Conservation (phyloP, 2,797 vertebrate species). For the Martes flavigula region DNA sequence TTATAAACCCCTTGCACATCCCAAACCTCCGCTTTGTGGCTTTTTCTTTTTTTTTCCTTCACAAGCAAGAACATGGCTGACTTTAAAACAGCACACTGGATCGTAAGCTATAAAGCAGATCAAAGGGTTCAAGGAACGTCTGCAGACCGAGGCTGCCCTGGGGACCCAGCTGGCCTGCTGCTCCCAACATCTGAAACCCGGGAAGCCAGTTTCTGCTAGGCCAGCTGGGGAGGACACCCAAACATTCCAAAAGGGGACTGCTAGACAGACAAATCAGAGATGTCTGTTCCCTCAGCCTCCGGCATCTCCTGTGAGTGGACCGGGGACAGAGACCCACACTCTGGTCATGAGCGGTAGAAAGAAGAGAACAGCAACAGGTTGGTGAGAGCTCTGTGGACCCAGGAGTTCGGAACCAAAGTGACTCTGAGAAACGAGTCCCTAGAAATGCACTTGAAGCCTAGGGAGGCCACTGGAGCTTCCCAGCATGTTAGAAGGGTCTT, state of each 20-base stretch:
- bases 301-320: not conserved
- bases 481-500: not conserved
- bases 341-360: not conserved
- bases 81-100: not conserved
- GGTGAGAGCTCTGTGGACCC: not conserved
- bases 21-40: not conserved
- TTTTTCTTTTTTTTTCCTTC: not conserved
- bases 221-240: not conserved
- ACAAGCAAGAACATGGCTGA: not conserved
- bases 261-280: not conserved
- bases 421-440: not conserved
- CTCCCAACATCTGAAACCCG: not conserved
- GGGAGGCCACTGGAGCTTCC: not conserved
- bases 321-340: not conserved
- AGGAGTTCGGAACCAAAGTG: not conserved
- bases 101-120: not conserved
- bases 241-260: not conserved
- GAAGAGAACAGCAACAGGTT: not conserved
- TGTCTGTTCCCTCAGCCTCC: rapidly evolving
- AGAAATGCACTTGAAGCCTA: not conserved
- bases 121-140: not conserved
- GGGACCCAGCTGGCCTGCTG: not conserved
- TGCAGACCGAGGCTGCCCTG: not conserved
- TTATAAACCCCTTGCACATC: not conserved
- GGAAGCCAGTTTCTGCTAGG: not conserved